Evolutionary conservation across 92 coral and sea anemone species (phyloP).

Genomic region (Hydrozoanthus gracilis): DNA sequence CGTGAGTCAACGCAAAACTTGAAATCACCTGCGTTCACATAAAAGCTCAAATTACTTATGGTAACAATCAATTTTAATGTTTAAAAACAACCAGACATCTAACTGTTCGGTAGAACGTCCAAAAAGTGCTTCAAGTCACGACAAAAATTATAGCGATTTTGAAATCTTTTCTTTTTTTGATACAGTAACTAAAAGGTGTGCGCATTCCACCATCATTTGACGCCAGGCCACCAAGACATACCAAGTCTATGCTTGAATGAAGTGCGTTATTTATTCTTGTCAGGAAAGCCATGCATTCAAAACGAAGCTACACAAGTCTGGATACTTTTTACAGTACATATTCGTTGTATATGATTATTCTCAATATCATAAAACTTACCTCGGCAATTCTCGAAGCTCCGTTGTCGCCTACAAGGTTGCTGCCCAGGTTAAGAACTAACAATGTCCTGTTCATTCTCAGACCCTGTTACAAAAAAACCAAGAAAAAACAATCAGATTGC

Average conservation of each 20-base stretch:
- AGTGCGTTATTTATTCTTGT: too few relatives aligned
- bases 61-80: background rate
- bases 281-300: too few relatives aligned
- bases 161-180: too few relatives aligned
- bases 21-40: conserved; percentile 73
- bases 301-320: too few relatives aligned
- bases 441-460: conserved; percentile 94
- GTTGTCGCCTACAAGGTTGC: conserved; percentile 83
- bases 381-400: conserved; percentile 95
- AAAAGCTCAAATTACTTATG: background rate
- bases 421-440: conserved; percentile 90
- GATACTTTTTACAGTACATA: too few relatives aligned
- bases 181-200: too few relatives aligned
- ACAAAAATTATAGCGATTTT: too few relatives aligned
- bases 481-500: background rate
- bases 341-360: too few relatives aligned
- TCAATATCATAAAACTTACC: conserved; percentile 53
- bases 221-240: too few relatives aligned
- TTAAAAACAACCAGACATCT: background rate
- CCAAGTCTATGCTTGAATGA: too few relatives aligned
- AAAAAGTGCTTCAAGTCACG: background rate
- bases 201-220: too few relatives aligned
- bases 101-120: background rate
- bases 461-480: conserved; percentile 64
- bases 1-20: conserved; percentile 91